Evolutionary conservation across 2,888 invertebrate genomes (phyloP), one percentile per base, ranked within the genome.

Genomic region (Chalcosyrphus nemorum): DNA sequence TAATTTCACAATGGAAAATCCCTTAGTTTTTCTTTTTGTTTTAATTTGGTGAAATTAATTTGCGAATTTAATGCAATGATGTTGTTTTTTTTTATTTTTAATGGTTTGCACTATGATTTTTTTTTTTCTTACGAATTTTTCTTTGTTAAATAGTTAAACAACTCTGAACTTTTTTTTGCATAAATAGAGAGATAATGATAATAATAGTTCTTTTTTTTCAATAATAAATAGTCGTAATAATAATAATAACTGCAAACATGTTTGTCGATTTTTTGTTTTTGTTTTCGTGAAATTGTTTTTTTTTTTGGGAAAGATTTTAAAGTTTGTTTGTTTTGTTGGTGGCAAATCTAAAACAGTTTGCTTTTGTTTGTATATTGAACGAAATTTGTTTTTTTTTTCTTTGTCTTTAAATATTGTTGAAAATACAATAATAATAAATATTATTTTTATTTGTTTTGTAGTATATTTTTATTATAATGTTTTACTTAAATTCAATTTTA

Each of bases 161-260:
- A 86, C 81, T 86, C 74, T 86, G 76, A 85, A 86, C 85, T 72
- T 54, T 68, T 56, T 77, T 75, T 86, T 86, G 57, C 80, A 74
- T 85, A 66, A 76, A 77, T 86, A 85, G 74, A 86, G 85, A 86
- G 85, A 72, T 84, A 84, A 74, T 74, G 63, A 63, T 63, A 76
- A 76, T 76, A 70, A 71, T 59, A 59, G 75, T 59, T 75, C 24
- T 80, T 45, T 50, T 11, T 13, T 59, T 32, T 86, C 59, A 78
- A 74, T 82, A 74, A 84, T 86, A 84, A 82, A 71, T 81, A 81
- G 76, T 77, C 72, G 68, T 82, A 84, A 84, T 86, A 74, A 86
- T 82, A 84, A 84, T 74, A 74, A 80, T 71, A 86, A 86, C 76
- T 77, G 81, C 86, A 81, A 86, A 81, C 80, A 81, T 80, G 61